Evolutionary conservation across 2,888 invertebrate genomes (phyloP).

Genomic region (Andrena bicolor): DNA sequence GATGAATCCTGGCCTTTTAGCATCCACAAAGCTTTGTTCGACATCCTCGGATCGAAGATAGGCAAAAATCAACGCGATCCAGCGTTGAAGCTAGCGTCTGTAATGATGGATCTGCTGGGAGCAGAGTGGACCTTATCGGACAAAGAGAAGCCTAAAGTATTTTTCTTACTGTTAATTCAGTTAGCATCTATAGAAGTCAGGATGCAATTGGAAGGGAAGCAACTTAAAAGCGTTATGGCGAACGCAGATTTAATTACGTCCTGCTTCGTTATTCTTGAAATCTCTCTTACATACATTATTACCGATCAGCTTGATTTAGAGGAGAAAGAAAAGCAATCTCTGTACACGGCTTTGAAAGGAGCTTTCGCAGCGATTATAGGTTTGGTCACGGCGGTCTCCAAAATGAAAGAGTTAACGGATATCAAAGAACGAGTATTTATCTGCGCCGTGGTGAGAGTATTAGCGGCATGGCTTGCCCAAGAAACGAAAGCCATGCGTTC

Average conservation of each 20-base stretch:
- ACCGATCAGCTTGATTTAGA: slow-evolving; percentile 94
- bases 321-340: slow-evolving; percentile 95
- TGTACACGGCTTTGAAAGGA: slow-evolving; percentile 95
- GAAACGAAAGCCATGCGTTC: slow-evolving; percentile 95
- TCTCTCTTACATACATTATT: slow-evolving; percentile 92
- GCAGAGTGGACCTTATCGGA: slow-evolving; percentile 94
- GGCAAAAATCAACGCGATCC: slow-evolving; percentile 96
- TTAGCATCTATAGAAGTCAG: slow-evolving; percentile 96
- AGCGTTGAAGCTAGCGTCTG: slow-evolving; percentile 93
- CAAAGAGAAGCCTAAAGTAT: slow-evolving; percentile 92
- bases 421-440: slow-evolving; percentile 91
- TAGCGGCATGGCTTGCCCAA: slow-evolving; percentile 96
- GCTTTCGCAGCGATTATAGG: slow-evolving; percentile 94
- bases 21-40: slow-evolving; percentile 92
- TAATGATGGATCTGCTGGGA: slow-evolving; percentile 92
- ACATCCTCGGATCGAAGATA: slow-evolving; percentile 94
- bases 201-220: slow-evolving; percentile 96
- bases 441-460: slow-evolving; percentile 93
- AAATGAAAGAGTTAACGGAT: slow-evolving; percentile 89
- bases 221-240: slow-evolving; percentile 91
- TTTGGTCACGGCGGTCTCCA: slow-evolving; percentile 90
- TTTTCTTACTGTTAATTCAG: slow-evolving; percentile 93
- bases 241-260: slow-evolving; percentile 93
- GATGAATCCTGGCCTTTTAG: slow-evolving; percentile 94
- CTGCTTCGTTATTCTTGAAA: slow-evolving; percentile 93